Conservation (phyloP, 2,797 vertebrate genomes). For the Aulostomus chinensis region DNA sequence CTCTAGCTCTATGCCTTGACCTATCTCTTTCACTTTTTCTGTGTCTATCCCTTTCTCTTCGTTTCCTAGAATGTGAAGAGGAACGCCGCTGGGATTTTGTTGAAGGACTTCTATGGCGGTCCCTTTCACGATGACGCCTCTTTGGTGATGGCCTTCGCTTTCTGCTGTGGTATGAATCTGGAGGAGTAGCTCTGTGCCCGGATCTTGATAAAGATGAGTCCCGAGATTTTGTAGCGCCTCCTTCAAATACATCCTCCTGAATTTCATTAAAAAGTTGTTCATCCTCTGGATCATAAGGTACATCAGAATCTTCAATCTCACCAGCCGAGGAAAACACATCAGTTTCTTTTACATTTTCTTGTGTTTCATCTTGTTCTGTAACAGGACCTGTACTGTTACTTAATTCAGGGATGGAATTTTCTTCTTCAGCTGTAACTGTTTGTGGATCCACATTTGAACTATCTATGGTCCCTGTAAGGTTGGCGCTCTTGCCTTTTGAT, state of each 20-base stretch:
- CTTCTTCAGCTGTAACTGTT: slow-evolving; percentile 34
- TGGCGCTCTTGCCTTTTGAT: slow-evolving; percentile 61
- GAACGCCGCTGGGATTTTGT: slow-evolving; percentile 63
- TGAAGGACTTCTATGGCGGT: slow-evolving; percentile 64
- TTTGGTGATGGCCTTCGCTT: slow-evolving; percentile 70
- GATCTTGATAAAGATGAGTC: slow-evolving; percentile 49
- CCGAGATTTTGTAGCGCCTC: slow-evolving; percentile 47
- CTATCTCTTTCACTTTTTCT: slow-evolving; percentile 66
- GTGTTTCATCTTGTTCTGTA: slow-evolving; percentile 45
- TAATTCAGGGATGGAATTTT: slow-evolving; percentile 13
- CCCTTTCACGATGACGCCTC: slow-evolving; percentile 64
- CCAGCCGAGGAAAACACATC: slow-evolving; percentile 72
- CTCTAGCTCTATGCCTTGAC: slow-evolving; percentile 66
- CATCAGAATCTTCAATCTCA: slow-evolving; percentile 82
- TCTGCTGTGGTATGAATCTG: slow-evolving; percentile 54
- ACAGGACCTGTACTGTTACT: slow-evolving; percentile 29
- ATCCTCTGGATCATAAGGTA: slow-evolving; percentile 93
- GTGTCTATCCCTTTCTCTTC: slow-evolving; percentile 63
- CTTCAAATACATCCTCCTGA: slow-evolving; percentile 83
- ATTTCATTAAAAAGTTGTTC: slow-evolving; percentile 92
- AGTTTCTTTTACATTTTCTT: slow-evolving; percentile 46
- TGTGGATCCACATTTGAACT: slow-evolving; percentile 57
- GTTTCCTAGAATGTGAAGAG: slow-evolving; percentile 63
- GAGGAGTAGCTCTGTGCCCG: slow-evolving; percentile 30
- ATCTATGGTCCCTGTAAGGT: slow-evolving; percentile 69